phyloP scores from a whole-genome alignment of 1,140 invertebrate species.

The Vanessa tameamea region DNA sequence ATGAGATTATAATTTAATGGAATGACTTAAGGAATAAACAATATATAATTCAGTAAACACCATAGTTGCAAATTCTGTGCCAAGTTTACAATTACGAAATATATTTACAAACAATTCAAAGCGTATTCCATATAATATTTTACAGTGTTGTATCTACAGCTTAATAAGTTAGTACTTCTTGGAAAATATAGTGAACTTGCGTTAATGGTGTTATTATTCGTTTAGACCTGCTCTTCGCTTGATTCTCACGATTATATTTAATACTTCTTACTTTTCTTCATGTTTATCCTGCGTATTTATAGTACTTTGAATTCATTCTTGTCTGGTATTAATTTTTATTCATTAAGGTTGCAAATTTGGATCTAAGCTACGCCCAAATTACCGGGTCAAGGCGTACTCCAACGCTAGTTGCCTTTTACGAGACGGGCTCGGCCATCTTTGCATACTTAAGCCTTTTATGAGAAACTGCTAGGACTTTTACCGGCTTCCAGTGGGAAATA shows the following conservation, averaged over 20 bases:
- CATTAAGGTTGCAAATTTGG: slow-evolving; percentile 11
- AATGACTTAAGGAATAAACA: slow-evolving; percentile 29
- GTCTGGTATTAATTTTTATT: neutral
- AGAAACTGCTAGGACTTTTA: slow-evolving; percentile 23
- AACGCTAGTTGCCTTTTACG: slow-evolving; percentile 26
- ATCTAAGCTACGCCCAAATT: slow-evolving; percentile 24
- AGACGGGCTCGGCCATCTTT: slow-evolving; percentile 33
- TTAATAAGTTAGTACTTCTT: neutral
- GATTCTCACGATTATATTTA: neutral
- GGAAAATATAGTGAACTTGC: neutral
- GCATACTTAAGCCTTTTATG: slow-evolving; percentile 29
- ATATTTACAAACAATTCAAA: slow-evolving; percentile 32
- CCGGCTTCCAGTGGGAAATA: slow-evolving; percentile 13
- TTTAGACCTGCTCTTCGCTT: neutral
- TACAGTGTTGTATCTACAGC: neutral
- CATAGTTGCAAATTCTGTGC: slow-evolving; percentile 35
- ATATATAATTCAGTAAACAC: slow-evolving; percentile 29
- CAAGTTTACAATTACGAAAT: slow-evolving; percentile 39
- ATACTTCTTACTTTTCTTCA: neutral
- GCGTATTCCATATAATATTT: neutral
- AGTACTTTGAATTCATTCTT: neutral
- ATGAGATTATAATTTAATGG: slow-evolving; percentile 23
- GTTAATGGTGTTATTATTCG: neutral
- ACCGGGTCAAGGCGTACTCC: slow-evolving; percentile 34
- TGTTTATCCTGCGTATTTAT: neutral